Conservation (phyloP, 92 coral and sea anemone genomes). For the Zoanthus sociatus region DNA sequence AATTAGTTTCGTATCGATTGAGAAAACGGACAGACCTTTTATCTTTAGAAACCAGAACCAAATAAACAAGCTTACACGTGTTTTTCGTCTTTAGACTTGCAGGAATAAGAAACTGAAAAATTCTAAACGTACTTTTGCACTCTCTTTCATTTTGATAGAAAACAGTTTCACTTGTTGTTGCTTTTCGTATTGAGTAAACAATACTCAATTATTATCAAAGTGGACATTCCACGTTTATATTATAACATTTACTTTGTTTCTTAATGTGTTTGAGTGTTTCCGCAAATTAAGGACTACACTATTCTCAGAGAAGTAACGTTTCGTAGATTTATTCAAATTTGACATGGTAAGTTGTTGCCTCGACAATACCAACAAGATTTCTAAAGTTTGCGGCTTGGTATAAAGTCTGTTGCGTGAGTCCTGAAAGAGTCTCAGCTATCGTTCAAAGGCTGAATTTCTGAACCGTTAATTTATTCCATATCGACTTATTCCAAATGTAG, state of each 20-base stretch:
- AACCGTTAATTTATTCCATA: not conserved
- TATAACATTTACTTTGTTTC: not conserved
- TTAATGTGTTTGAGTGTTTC: not conserved
- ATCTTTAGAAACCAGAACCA: not conserved
- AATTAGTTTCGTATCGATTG: not conserved
- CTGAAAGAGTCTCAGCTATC: constrained; percentile 9
- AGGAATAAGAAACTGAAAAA: constrained; percentile 44
- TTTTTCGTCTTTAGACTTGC: not conserved
- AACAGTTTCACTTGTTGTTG: not conserved
- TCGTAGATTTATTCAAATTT: not conserved
- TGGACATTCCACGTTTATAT: not conserved
- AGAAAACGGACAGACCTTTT: not conserved
- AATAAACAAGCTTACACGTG: constrained; percentile 15
- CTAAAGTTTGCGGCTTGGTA: not conserved
- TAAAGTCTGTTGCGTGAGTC: not conserved
- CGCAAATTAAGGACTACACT: not conserved
- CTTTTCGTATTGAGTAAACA: not conserved
- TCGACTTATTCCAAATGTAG: not conserved
- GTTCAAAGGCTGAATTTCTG: not conserved
- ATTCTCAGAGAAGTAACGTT: not conserved
- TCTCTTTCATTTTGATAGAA: not conserved
- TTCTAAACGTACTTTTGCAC: not conserved
- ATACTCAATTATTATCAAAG: too few species aligned
- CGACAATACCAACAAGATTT: not conserved
- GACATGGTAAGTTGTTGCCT: not conserved